phyloP scores from a whole-genome alignment of 2,888 invertebrate genomes.

The Unio pictorum region DNA sequence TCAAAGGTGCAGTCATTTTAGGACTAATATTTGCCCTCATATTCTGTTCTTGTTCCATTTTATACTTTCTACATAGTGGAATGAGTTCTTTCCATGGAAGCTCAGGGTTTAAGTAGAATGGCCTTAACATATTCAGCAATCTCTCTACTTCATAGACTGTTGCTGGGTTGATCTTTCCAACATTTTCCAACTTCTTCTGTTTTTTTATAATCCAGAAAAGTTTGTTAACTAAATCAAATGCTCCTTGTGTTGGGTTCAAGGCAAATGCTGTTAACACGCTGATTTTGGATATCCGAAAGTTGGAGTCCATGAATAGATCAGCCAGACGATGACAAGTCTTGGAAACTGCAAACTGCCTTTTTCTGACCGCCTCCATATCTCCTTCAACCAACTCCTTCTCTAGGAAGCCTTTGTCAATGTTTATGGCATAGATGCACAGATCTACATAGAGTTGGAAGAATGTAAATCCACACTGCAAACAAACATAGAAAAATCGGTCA shows the following conservation, averaged over 20 bases:
- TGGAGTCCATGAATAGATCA: slow-evolving; percentile 49
- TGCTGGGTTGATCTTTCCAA: slow-evolving; percentile 52
- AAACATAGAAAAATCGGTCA: not conserved
- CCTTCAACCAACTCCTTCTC: slow-evolving; percentile 49
- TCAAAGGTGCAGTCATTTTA: too few relatives aligned
- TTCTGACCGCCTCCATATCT: slow-evolving; percentile 40
- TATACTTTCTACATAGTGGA: slow-evolving; percentile 49
- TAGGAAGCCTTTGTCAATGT: slow-evolving; percentile 61
- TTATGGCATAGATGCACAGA: slow-evolving; percentile 61
- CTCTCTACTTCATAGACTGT: slow-evolving; percentile 61
- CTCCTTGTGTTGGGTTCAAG: slow-evolving; percentile 46
- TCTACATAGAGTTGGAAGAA: slow-evolving; percentile 62
- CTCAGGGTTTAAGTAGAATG: slow-evolving; percentile 58
- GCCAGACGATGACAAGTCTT: slow-evolving; percentile 55
- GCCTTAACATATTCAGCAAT: slow-evolving; percentile 53
- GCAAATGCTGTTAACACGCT: slow-evolving; percentile 60
- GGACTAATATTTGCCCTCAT: too few relatives aligned
- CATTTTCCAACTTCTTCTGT: slow-evolving; percentile 24
- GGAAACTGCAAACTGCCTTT: slow-evolving; percentile 44
- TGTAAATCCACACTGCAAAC: slow-evolving; percentile 60
- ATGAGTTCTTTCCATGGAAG: slow-evolving; percentile 46
- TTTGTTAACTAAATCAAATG: slow-evolving; percentile 42
- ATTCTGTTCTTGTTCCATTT: slow-evolving; percentile 19
- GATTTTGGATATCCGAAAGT: slow-evolving; percentile 49
- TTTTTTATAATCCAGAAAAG: slow-evolving; percentile 41